Percentiles rank a stretch among this genome's conserved stretches.
Evolutionary conservation across 2,888 invertebrate species (phyloP).

Genomic region (Harpalus rubripes): DNA sequence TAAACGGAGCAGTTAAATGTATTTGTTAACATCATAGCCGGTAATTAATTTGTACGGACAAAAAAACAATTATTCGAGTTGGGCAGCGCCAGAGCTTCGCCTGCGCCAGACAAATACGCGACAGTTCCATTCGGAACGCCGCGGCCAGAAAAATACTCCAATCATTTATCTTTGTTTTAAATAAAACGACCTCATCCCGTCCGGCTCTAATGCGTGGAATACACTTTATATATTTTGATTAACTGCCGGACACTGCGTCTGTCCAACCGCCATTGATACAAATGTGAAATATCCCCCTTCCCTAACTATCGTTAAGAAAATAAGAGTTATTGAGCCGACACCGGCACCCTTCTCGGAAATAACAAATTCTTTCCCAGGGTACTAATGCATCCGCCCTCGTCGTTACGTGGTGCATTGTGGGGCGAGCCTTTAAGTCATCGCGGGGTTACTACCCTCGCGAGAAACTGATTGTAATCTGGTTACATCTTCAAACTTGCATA

Average conservation of each 20-base stretch:
- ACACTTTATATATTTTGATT: constrained; percentile 64
- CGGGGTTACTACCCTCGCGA: background rate
- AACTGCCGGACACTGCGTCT: constrained; percentile 55
- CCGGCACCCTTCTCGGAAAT: constrained; percentile 4
- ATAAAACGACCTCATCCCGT: constrained; percentile 53
- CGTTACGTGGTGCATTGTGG: background rate
- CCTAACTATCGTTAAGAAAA: constrained; percentile 1
- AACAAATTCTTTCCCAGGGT: constrained; percentile 12
- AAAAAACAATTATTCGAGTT: constrained; percentile 63
- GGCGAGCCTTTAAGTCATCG: background rate
- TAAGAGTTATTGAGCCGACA: constrained; percentile 20
- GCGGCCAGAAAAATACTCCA: constrained; percentile 60
- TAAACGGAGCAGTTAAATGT: constrained; percentile 58
- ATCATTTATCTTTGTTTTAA: constrained; percentile 67
- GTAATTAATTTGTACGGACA: constrained; percentile 61
- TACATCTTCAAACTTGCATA: no score
- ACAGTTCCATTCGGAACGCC: constrained; percentile 61
- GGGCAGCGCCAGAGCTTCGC: background rate
- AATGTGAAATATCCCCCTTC: constrained; percentile 55
- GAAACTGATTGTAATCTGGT: background rate
- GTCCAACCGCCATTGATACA: constrained; percentile 56
- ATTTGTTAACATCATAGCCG: constrained; percentile 63
- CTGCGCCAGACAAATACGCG: constrained; percentile 62
- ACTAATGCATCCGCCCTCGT: constrained; percentile 15
- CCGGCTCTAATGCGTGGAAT: constrained; percentile 57